Percentiles rank a stretch among this genome's conserved stretches.
Conservation (phyloP, 2,797 vertebrate species). For the Leptodactylus fallax region DNA sequence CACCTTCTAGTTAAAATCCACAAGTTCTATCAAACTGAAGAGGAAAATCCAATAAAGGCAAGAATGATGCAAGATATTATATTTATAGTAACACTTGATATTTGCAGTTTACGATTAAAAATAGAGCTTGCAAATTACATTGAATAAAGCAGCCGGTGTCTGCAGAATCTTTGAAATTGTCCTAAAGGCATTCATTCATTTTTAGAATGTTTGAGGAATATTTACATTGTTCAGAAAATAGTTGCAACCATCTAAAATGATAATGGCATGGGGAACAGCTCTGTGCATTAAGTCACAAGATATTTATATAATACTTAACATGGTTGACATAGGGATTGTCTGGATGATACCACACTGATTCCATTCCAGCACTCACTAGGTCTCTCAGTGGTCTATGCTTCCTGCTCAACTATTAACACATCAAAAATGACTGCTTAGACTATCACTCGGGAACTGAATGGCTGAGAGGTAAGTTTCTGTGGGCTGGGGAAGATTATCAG, state of each 20-base stretch:
- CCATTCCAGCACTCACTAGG: no score
- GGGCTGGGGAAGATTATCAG: no score
- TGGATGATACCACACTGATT: no score
- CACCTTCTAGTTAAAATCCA: conserved; percentile 57
- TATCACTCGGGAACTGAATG: no score
- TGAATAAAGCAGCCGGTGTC: neutral
- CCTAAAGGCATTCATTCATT: neutral
- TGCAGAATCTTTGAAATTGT: neutral
- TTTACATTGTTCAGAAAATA: neutral
- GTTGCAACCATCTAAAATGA: neutral
- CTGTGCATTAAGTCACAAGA: no score
- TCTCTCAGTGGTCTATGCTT: no score
- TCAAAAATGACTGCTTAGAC: no score
- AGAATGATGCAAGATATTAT: conserved; percentile 7
- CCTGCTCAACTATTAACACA: no score
- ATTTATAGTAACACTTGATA: neutral
- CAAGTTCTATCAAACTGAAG: conserved; percentile 29
- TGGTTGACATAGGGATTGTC: no score
- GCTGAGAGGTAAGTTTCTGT: no score
- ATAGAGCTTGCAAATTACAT: neutral
- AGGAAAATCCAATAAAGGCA: conserved; percentile 23
- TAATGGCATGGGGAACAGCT: no score
- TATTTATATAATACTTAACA: no score
- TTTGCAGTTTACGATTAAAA: neutral
- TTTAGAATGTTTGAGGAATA: neutral